Percentiles rank a stretch among this genome's conserved stretches.
These are phyloP conservation scores for Chiloscyllium punctatum DNA, from an alignment of 2,797 vertebrate genomes.

Conservation along the genomic window DNA sequence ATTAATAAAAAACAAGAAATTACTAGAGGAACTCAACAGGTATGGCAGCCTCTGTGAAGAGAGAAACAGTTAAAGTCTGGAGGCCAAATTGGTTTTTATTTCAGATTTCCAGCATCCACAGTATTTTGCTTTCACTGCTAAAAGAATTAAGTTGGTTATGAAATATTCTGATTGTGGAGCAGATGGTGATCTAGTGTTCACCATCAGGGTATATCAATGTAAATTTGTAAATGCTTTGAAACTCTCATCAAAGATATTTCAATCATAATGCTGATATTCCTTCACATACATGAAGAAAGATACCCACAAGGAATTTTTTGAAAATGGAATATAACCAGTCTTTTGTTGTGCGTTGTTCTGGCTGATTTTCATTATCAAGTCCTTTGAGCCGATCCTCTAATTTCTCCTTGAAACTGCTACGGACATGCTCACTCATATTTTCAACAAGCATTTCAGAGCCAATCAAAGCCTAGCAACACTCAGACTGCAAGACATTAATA, in stretches of 20 bases:
- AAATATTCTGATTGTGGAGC: not conserved
- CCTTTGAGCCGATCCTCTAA: not conserved
- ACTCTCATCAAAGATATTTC: not conserved
- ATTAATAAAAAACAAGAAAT: too few relatives aligned
- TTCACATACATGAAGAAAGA: not conserved
- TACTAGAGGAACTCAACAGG: too few relatives aligned
- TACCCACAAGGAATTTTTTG: not conserved
- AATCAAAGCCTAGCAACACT: not conserved
- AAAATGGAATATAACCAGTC: not conserved
- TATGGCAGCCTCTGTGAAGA: too few relatives aligned
- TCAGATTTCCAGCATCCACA: too few relatives aligned
- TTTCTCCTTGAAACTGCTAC: not conserved
- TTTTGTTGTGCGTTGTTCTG: not conserved
- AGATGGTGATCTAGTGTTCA: not conserved
- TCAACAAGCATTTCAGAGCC: not conserved
- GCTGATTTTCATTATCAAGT: not conserved
- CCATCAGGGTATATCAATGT: not conserved
- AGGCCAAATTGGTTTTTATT: too few relatives aligned
- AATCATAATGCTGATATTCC: not conserved
- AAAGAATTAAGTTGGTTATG: not conserved
- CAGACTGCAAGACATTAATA: not conserved
- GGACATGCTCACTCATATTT: not conserved
- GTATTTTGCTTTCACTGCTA: too few relatives aligned
- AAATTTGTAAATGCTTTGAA: constrained; percentile 1
- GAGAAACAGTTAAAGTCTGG: too few relatives aligned